Base-by-base conservation (phyloP, 2,113 vertebrate species). In the Lepisosteus oculatus region DNA sequence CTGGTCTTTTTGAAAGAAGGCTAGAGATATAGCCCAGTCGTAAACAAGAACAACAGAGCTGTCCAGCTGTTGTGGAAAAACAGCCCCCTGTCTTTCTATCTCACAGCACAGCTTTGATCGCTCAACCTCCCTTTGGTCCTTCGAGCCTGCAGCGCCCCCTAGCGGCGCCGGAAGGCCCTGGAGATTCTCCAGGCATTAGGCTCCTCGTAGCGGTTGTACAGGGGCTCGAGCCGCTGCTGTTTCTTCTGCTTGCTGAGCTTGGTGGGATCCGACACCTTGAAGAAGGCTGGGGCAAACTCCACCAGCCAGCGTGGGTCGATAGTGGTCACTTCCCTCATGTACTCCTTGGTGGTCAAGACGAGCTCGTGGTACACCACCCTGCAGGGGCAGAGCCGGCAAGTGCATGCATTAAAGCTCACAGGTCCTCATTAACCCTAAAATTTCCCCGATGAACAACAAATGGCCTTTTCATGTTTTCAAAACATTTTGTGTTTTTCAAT, bases 241-340 rank as follows among this genome's bases (percentile, higher is more conserved):
- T 98, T 98, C 85, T 99, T 99, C 92, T 99, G 97, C 79, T 99
- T 99, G 95, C 97, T 99, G 80, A 99, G 93, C 61, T 97, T 96
- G 2, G 96, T 99, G 0, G 97, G 97, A 63, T 99, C 97, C 0
- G 97, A 98, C 72, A 99, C 97, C 82, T 99, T 99, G 88, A 99
- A 99, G 90, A 99, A 99, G 67, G 97, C 97, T 0, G 97, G 97
- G 0, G 97, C 88, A 47, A 99, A 99, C 74, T 99, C 97, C 71
- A 99, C 97, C 73, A 99, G 93, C 97, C 97, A 99, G 73, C 96
- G 94, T 0, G 97, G 96, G 72, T 99, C 97, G 0, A 99, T 99
- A 67, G 97, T 99, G 0, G 97, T 99, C 83, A 99, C 97, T 74
- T 99, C 97, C 0, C 97, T 88, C 97, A 99, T 99, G 78, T 99